Percentiles rank a stretch among this genome's conserved stretches.
Evolutionary conservation across 2,888 invertebrate species (phyloP).

Genomic region (Sturmia bella): DNA sequence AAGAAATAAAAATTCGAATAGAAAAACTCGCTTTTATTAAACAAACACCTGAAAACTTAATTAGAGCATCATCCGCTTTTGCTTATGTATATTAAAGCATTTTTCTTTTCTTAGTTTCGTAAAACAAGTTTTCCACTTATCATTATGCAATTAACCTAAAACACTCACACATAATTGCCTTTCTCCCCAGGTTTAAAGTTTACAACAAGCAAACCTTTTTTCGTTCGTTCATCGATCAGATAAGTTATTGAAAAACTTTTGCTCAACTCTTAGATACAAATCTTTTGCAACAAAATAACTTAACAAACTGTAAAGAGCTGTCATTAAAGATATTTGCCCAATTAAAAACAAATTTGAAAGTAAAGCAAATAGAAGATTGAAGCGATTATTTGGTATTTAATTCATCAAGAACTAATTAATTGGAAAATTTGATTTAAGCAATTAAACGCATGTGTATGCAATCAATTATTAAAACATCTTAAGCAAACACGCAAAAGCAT

Average conservation of each 20-base stretch:
- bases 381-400: too few species aligned
- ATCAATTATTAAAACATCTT: too few species aligned
- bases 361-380: not conserved
- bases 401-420: conserved; percentile 1
- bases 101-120: not conserved
- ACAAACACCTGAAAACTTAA: not conserved
- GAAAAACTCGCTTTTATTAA: not conserved
- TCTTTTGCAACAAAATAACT: conserved; percentile 25
- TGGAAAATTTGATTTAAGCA: conserved; percentile 12
- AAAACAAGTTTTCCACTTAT: not conserved
- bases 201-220: not conserved
- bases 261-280: conserved; percentile 20
- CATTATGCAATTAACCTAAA: conserved; percentile 28
- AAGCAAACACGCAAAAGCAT: too few species aligned
- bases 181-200: conserved; percentile 14
- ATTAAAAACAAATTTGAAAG: too few species aligned
- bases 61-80: not conserved
- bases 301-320: conserved; percentile 6
- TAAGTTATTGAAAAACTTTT: not conserved
- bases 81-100: too few species aligned
- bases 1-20: not conserved
- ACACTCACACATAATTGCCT: conserved; percentile 18
- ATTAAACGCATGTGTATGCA: not conserved
- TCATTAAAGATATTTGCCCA: not conserved
- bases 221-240: not conserved